Conservation (phyloP, 2,888 invertebrate species). For the Habroteleia sp. region DNA sequence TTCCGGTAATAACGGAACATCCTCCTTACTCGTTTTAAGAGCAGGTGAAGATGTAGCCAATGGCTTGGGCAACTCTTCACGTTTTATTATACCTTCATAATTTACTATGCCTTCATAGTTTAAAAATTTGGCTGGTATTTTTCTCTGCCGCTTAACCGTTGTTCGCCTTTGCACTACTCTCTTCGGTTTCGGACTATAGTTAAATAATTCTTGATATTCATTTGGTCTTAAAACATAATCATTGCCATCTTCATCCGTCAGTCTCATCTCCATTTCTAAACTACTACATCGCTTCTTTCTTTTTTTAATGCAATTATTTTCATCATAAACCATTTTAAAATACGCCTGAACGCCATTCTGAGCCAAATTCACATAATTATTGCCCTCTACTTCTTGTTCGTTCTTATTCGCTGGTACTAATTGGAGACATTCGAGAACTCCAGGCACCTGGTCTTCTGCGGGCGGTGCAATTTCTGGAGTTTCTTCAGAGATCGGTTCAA, state of each 20-base stretch:
- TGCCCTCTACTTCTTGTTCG: conserved; percentile 54
- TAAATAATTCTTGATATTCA: conserved; percentile 72
- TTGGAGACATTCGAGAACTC: conserved; percentile 75
- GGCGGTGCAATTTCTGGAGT: not conserved
- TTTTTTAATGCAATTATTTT: conserved; percentile 67
- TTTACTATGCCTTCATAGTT: no score
- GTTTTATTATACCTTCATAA: not conserved
- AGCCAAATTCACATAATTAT: conserved; percentile 10
- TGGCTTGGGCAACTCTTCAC: conserved; percentile 60
- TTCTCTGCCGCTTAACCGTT: conserved; percentile 21
- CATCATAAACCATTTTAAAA: conserved; percentile 68
- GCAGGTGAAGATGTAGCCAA: conserved; percentile 74
- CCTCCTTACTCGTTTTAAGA: conserved; percentile 58
- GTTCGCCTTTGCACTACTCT: conserved; percentile 7
- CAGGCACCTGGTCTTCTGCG: conserved; percentile 67
- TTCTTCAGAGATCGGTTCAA: conserved; percentile 5
- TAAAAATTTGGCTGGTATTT: conserved; percentile 10
- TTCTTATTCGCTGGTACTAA: conserved; percentile 73
- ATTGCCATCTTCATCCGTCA: conserved; percentile 65
- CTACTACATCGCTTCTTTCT: conserved; percentile 71
- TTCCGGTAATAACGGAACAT: not conserved
- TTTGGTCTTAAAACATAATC: conserved; percentile 69
- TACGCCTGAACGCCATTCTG: conserved; percentile 19
- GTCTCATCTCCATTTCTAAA: conserved; percentile 69
- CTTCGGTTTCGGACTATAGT: conserved; percentile 30